phyloP scores from a whole-genome alignment of 2,888 invertebrate genomes.

The Chesias legatella region DNA sequence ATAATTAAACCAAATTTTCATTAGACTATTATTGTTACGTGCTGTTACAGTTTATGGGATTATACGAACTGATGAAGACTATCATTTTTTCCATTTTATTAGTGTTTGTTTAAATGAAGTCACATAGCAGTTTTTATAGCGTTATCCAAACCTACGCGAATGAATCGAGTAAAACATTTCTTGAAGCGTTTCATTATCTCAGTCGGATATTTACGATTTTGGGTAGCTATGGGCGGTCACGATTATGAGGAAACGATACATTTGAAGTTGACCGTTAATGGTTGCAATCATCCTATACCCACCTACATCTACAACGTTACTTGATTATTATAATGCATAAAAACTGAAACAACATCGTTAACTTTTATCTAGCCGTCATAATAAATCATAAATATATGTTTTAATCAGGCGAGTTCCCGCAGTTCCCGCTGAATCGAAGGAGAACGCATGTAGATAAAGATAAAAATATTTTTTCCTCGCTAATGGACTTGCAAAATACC shows the following conservation, averaged over 20 bases:
- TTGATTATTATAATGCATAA: constrained; percentile 31
- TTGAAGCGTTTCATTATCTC: constrained; percentile 50
- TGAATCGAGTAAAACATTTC: constrained; percentile 34
- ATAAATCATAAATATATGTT: constrained; percentile 31
- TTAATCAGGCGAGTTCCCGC: constrained; percentile 28
- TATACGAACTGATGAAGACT: constrained; percentile 13
- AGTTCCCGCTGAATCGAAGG: constrained; percentile 23
- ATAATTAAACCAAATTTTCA: too few relatives aligned
- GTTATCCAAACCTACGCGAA: constrained; percentile 54
- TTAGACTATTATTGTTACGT: too few relatives aligned
- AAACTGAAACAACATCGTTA: constrained; percentile 32
- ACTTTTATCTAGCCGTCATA: constrained; percentile 28
- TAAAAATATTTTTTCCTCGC: constrained; percentile 25
- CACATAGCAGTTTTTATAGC: constrained; percentile 52
- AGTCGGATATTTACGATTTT: constrained; percentile 50
- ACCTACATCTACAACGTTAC: constrained; percentile 37
- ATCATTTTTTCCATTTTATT: constrained; percentile 26
- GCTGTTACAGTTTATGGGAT: constrained; percentile 9
- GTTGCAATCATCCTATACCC: constrained; percentile 36
- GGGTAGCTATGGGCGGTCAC: constrained; percentile 59
- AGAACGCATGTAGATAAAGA: constrained; percentile 24
- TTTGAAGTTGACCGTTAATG: constrained; percentile 37
- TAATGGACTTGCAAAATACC: constrained; percentile 36
- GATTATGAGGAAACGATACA: constrained; percentile 46
- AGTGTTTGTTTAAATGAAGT: constrained; percentile 48